phyloP scores from a whole-genome alignment of 1,140 invertebrate genomes.

The Magallana angulata region DNA sequence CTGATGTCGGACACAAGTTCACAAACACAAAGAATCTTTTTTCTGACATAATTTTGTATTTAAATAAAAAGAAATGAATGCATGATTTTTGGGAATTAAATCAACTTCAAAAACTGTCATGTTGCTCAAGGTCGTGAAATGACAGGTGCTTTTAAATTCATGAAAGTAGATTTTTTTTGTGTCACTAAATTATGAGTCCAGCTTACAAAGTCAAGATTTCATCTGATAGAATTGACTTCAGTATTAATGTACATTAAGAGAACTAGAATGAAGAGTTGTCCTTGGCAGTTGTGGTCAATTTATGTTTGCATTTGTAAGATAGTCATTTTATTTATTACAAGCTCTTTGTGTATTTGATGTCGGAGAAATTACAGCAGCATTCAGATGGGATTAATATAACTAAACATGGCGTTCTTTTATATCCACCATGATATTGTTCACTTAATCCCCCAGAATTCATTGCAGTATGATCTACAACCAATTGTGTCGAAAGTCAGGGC shows the following conservation, averaged over 20 bases:
- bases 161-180: too few species aligned
- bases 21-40: too few species aligned
- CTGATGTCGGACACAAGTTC: too few species aligned
- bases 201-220: too few species aligned
- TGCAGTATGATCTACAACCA: background rate
- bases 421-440: background rate
- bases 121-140: background rate
- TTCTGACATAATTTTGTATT: too few species aligned
- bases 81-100: background rate
- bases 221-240: too few species aligned
- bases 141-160: too few species aligned
- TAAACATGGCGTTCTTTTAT: background rate
- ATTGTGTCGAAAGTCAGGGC: background rate
- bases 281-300: background rate
- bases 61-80: background rate
- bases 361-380: background rate
- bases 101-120: background rate
- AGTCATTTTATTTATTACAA: background rate
- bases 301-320: background rate
- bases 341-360: constrained; percentile 11
- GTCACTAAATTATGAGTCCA: too few species aligned
- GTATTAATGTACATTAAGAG: background rate
- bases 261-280: background rate
- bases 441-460: background rate
- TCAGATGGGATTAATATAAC: background rate